Evolutionary conservation across 2,113 vertebrate species (phyloP), one percentile per base, ranked within the genome.

Genomic region (Probosciger aterrimus): DNA sequence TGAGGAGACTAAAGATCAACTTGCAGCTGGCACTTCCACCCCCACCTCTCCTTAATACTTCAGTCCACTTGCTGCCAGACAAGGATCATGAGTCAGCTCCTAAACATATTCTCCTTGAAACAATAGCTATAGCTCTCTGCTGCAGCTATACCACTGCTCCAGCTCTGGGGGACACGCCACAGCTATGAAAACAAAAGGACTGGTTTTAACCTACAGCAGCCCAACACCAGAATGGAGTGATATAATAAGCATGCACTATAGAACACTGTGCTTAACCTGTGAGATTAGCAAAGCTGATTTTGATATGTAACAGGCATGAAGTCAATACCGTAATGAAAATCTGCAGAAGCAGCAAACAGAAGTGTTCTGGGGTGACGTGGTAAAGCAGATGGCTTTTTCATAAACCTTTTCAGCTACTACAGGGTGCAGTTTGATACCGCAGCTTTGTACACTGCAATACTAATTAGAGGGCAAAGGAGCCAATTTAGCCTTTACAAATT

Each of bases 51-150:
- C 67, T 90, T 68, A 94, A 86, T 84, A 95, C 94, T 94, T 94
- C 69, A 96, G 95, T 95, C 90, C 84, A 94, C 95, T 93, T 57
- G 22, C 92, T 90, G 93, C 73, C 93, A 94, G 94, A 94, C 94
- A 88, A 82, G 90, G 96, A 94, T 92, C 96, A 92, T 87, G 96
- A 96, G 96, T 97, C 95, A 97, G 97, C 95, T 96, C 94, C 94
- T 89, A 85, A 95, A 87, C 88, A 90, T 69, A 96, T 92, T 96
- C 88, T 80, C 75, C 30, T 59, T 41, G 79, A 63, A 82, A 93
- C 71, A 94, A 97, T 81, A 46, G 92, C 88, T 62, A 33, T 2
- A 90, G 96, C 93, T 92, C 91, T 39, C 46, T 20, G 44, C 90
- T 53, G 46, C 86, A 93, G 87, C 46, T 41, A n/a, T 30, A 82